Base-by-base conservation (phyloP, 2,797 vertebrate species). In the Heliangelus exortis region DNA sequence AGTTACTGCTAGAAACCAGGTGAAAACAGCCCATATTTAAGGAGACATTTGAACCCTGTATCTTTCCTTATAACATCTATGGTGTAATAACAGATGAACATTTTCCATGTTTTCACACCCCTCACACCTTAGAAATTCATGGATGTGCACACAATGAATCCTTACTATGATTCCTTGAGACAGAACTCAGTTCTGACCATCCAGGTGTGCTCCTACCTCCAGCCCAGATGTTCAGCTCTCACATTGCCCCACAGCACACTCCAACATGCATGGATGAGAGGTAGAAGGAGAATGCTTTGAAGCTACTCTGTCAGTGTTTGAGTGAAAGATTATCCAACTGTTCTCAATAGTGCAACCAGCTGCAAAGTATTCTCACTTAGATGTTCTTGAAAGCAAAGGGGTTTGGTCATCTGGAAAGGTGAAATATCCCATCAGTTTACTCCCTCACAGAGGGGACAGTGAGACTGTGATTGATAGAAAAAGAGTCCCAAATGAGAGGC, bases 241-340 rank as follows among this genome's bases (percentile, higher is more conserved):
- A 87, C 2, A 6, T 73, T 0, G 31, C 84, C 92, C 92, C 19
- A 34, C 3, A 15, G 84, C 84, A 83, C 57, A 43, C 65, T 47
- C 63, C 8, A 2, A 55, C 84, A 21, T 8, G 34, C 34, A 31
- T 22, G 93, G 66, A 78, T 94, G 95, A 95, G 94, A 84, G 95
- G 89, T 62, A 47, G 77, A 76, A 87, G 79, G 87, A 93, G 89
- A 94, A 96, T 93, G 94, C 95, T 96, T 95, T 96, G 95, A 95
- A 96, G 94, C 83, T 95, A 41, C 84, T 85, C 93, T 89, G 87
- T 89, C 94, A 92, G 3, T 34, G 75, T 75, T 74, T 17, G 66
- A 66, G 59, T 95, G 92, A 95, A 92, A 95, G 92, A 94, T 96
- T 96, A 91, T 63, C 94, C 96, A 96, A 96, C 93, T 96, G 94